Evolutionary conservation across 2,888 invertebrate species (phyloP), one percentile per base, ranked within the genome.

Genomic region (Oxystoma pomonae): DNA sequence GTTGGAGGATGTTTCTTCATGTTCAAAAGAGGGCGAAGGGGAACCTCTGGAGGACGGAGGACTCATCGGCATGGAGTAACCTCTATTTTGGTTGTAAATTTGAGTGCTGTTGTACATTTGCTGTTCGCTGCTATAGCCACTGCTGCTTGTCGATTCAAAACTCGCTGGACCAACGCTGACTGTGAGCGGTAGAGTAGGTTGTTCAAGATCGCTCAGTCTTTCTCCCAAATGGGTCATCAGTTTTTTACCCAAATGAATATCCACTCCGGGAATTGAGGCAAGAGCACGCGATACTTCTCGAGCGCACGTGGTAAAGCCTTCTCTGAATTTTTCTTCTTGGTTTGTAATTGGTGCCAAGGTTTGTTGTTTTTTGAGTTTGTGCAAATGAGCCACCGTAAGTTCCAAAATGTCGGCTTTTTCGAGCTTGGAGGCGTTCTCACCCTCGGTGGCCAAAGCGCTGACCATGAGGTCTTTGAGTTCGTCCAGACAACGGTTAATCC

Each of bases 391-490:
- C 60, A 93, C 93, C 50, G 93, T 93, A 77, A 92, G 81, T 78
- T 93, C 93, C 76, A 93, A 84, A 76, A 94, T 92, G 80, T 94
- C 93, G 49, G 93, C 93, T 79, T 93, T 94, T 81, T 94, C 93
- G 81, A 94, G 81, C 75, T 92, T 91, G 70, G 91, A 88, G 67
- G 92, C 91, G 81, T 93, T 92, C 79, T 94, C 94, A 67, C 94
- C 94, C 80, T 94, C 92, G 61, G 90, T 88, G 72, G 92, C 92
- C 70, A 94, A 85, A 55, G 92, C 91, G 70, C 87, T 86, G 79
- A 92, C 91, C 90, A 94, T 92, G 77, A 94, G 81, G 80, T 94
- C 94, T 81, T 94, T 94, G 60, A 94, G 85, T 76, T 94, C 93
- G 80, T 94, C 94, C 74, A 94, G 84, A 81, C 94, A 94, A 74